Base-by-base conservation (phyloP, 2,797 vertebrate genomes). In the Mastacembelus armatus region DNA sequence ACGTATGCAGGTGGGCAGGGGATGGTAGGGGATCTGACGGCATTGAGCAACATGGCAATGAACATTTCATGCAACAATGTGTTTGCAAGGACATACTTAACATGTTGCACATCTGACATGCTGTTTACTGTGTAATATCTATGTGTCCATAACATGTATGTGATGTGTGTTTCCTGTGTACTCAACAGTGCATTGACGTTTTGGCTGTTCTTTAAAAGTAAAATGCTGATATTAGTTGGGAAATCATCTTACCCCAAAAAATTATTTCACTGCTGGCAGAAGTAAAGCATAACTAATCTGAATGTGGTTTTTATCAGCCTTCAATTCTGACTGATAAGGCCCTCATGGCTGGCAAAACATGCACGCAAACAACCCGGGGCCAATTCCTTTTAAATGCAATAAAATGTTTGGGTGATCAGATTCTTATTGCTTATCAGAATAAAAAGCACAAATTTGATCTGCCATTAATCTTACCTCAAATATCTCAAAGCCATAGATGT, bases 401-500 rank as follows among this genome's bases (percentile, higher is more conserved):
- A 48, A 77, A 71, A 35, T 10, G 66, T 71, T 26, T 48, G 52
- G 45, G 35, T 57, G 57, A 62, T 55, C 64, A 19, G 27, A 60
- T 50, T 72, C 22, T 59, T 40, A 39, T 44, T 40, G 22, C 19
- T 62, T 18, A 61, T 69, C 52, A 33, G 21, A 74, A 47, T 12
- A 39, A 21, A 10, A 21, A 16, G 33, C 26, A 33, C 0, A 7
- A 5, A 6, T 63, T 61, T 75, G 35, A 70, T 63, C 24, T 14
- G 38, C 7, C 2, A 4, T 24, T 48, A 43, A 29, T 47, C 89
- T 91, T 93, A 99, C 98, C 97, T 99, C 98, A 91, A 99, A 99
- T 88, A 99, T 99, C 89, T 99, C 98, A 92, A 99, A 99, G 80
- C 98, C 98, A 30, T 99, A 99, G 83, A 99, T 99, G 91, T 99